Conservation (phyloP, 2,888 invertebrate genomes). For the Eilema griseolum region DNA sequence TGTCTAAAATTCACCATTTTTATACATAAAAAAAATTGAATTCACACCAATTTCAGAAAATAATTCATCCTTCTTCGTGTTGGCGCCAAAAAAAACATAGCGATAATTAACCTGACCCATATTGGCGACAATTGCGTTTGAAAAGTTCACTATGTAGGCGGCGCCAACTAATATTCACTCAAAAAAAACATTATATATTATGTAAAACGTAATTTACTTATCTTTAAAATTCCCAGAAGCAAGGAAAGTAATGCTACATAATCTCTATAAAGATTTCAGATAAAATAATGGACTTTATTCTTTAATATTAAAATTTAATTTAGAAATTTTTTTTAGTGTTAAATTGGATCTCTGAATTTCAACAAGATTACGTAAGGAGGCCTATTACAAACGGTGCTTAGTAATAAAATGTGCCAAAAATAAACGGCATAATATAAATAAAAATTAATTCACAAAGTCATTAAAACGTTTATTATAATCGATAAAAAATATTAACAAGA, state of each 20-base stretch:
- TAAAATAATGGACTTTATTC: background rate
- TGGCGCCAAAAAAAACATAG: no score
- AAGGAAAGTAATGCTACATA: background rate
- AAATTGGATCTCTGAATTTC: background rate
- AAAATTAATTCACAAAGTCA: conserved; percentile 30
- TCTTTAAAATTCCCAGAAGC: background rate
- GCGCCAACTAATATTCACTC: background rate
- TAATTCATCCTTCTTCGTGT: no score
- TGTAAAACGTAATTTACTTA: background rate
- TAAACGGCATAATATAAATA: conserved; percentile 30
- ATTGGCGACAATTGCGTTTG: background rate
- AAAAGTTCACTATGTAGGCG: background rate
- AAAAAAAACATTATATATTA: background rate
- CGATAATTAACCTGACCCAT: background rate
- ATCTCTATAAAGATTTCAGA: background rate
- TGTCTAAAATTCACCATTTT: no score
- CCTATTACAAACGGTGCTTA: background rate
- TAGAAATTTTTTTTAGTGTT: no score
- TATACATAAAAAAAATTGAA: no score
- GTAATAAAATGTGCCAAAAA: conserved; percentile 18
- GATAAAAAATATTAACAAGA: conserved; percentile 54
- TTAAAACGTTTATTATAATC: conserved; percentile 39
- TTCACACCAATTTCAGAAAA: no score
- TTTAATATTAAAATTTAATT: no score
- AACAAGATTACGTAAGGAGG: background rate